Conservation (phyloP, 2,113 vertebrate species). For the Mus spicilegus region DNA sequence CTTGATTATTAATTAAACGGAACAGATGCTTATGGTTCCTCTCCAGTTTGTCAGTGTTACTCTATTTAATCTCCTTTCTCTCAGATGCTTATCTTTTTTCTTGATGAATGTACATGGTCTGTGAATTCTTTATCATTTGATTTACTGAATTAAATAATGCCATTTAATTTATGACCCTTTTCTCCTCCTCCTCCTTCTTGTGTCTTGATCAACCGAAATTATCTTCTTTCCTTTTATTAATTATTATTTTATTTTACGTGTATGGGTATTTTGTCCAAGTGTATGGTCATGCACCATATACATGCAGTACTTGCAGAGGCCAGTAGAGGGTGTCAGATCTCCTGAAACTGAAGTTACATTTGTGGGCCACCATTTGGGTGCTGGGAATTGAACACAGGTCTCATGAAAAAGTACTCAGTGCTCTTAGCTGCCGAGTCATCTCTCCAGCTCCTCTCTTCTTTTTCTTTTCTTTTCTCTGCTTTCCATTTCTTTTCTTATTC, state of each 20-base stretch:
- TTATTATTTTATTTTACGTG: neutral
- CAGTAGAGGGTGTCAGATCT: neutral
- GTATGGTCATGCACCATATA: neutral
- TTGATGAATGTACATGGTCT: no score
- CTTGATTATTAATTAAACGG: neutral
- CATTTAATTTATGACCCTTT: neutral
- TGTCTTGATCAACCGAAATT: neutral
- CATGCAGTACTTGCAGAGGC: neutral
- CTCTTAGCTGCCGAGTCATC: neutral
- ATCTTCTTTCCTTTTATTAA: neutral
- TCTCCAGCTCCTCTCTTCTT: neutral
- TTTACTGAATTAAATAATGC: neutral
- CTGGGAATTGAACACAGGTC: neutral
- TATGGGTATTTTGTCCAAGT: neutral
- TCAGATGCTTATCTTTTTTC: neutral
- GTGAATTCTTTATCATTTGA: neutral
- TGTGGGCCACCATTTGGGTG: neutral
- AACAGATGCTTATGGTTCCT: neutral
- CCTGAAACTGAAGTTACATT: neutral
- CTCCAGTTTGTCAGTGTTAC: neutral
- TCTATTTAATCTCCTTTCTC: neutral
- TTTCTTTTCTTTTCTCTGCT: neutral
- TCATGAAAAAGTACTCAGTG: neutral
- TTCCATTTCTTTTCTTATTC: neutral
- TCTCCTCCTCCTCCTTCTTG: no score